Percentiles rank a stretch among this genome's conserved stretches.
These are phyloP conservation scores for Pheosia gnoma DNA, from an alignment of 2,888 invertebrate genomes.

Conservation along the genomic window DNA sequence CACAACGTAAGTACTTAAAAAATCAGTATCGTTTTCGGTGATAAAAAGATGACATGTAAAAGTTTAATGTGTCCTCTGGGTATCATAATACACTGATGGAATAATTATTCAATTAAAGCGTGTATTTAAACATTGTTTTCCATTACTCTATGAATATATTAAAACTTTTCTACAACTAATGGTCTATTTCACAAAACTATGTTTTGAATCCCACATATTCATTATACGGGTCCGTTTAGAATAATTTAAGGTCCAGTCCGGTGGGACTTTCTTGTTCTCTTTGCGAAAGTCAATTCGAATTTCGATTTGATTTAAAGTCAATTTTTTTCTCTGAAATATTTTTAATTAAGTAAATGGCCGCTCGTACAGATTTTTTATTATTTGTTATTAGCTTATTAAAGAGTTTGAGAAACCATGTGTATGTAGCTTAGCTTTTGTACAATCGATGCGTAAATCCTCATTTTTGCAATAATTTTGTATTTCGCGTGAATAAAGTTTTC, in stretches of 20 bases:
- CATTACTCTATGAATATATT: conserved; percentile 2
- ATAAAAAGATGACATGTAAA: neutral
- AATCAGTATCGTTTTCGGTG: neutral
- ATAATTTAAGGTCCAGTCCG: neutral
- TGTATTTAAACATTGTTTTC: conserved; percentile 3
- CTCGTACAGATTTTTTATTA: conserved; percentile 5
- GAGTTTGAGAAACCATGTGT: conserved; percentile 22
- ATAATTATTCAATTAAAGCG: neutral
- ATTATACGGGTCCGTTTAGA: neutral
- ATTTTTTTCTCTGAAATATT: conserved; percentile 11
- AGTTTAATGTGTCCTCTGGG: neutral
- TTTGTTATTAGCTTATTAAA: conserved; percentile 15
- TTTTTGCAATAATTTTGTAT: neutral
- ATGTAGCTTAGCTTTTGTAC: conserved; percentile 4
- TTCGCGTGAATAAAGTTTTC: neutral
- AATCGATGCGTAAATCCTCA: conserved; percentile 1
- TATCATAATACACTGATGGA: neutral
- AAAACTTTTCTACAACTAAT: neutral
- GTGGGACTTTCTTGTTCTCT: neutral
- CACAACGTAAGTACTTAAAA: too few relatives aligned
- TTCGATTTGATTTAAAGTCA: neutral
- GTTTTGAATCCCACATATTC: conserved; percentile 2
- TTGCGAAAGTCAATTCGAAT: neutral
- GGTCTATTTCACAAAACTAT: neutral
- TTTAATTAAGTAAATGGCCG: conserved; percentile 7